These are phyloP conservation scores for Liasis olivaceus DNA, from an alignment of 2,797 vertebrate species.

Conservation along the genomic window DNA sequence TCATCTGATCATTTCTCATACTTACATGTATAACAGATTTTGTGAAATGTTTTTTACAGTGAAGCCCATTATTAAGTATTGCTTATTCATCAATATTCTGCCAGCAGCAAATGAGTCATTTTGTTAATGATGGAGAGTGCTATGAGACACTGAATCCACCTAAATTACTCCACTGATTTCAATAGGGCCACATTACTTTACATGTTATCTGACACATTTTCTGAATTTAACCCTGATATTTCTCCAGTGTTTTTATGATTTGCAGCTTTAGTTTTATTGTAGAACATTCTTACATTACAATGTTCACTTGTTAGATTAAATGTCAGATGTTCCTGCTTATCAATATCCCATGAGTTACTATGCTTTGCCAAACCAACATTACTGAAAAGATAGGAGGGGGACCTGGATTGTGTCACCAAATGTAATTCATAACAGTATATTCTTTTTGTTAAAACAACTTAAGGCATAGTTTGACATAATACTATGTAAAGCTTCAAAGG, in stretches of 20 bases:
- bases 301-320: conserved; percentile 44
- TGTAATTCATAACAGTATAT: background rate
- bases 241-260: conserved; percentile 7
- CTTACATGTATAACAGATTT: background rate
- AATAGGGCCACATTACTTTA: background rate
- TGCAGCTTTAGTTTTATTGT: conserved; percentile 40
- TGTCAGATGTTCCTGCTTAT: background rate
- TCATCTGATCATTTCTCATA: background rate
- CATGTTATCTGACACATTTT: background rate
- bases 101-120: background rate
- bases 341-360: background rate
- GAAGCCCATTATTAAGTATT: background rate
- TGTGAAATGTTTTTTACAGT: background rate
- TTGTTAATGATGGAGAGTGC: background rate
- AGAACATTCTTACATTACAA: conserved; percentile 28
- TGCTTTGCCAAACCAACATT: background rate
- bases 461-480: background rate
- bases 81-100: conserved; percentile 3
- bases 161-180: background rate
- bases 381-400: background rate
- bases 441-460: background rate
- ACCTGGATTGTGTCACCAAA: background rate
- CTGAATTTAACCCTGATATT: conserved; percentile 29
- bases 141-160: background rate
- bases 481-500: background rate